A percentile compares a stretch with the other conserved stretches of the same genome.
phyloP scores from a whole-genome alignment of 1,140 invertebrate species.

The Aphelinus atriplicis region DNA sequence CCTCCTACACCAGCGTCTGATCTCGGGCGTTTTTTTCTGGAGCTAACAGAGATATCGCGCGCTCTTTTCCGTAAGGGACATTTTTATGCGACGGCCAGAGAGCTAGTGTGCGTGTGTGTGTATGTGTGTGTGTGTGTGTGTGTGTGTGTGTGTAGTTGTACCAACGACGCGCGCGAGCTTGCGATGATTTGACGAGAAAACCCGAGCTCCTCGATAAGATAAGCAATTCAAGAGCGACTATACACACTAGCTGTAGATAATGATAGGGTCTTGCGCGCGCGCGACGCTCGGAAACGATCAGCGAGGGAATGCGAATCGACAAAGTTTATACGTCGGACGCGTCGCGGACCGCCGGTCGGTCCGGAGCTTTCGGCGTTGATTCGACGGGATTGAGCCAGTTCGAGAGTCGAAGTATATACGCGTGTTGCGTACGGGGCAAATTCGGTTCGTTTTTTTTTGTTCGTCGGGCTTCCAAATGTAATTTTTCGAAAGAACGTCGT shows the following conservation, averaged over 20 bases:
- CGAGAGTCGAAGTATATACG: too few relatives aligned
- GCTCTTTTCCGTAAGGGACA: too few relatives aligned
- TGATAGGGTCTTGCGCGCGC: background rate
- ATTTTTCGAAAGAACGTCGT: too few relatives aligned
- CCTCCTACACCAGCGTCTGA: constrained; percentile 51
- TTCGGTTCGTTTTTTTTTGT: too few relatives aligned
- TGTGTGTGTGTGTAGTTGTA: too few relatives aligned
- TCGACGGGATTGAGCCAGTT: too few relatives aligned
- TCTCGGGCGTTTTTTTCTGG: background rate
- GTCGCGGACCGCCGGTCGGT: background rate
- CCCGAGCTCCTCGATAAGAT: background rate
- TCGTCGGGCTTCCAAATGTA: too few relatives aligned
- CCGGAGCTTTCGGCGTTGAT: background rate
- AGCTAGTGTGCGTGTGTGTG: constrained; percentile 1
- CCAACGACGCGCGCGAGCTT: too few relatives aligned
- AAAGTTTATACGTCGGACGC: background rate
- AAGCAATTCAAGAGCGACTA: constrained; percentile 6
- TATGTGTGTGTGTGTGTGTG: background rate
- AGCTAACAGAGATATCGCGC: background rate
- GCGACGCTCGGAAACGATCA: background rate
- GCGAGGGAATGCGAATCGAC: too few relatives aligned
- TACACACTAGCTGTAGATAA: background rate
- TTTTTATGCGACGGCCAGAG: background rate
- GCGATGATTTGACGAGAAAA: too few relatives aligned
- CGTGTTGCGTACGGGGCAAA: too few relatives aligned